These are phyloP conservation scores for Craterocephalus amniculus DNA, from an alignment of 2,797 vertebrate genomes.

Conservation along the genomic window DNA sequence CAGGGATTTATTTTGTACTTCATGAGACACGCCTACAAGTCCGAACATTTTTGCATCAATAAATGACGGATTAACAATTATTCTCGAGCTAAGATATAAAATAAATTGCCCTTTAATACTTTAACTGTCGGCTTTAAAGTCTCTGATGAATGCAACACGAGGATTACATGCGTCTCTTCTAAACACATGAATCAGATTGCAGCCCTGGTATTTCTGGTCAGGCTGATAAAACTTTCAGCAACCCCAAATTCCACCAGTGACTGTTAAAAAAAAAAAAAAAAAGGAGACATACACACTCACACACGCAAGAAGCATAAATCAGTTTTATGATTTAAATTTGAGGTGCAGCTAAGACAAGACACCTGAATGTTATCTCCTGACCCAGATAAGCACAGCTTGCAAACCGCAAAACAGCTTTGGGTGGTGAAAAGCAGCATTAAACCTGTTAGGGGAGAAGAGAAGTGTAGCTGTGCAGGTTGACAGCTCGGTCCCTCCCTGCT, in stretches of 20 bases:
- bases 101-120: background rate
- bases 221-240: background rate
- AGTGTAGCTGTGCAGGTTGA: constrained; percentile 59
- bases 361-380: background rate
- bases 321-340: background rate
- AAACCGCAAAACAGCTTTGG: constrained; percentile 16
- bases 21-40: background rate
- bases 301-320: background rate
- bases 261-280: background rate
- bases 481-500: constrained; percentile 73
- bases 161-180: background rate
- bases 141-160: background rate
- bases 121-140: background rate
- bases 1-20: background rate
- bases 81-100: background rate
- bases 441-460: constrained; percentile 55
- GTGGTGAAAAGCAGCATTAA: constrained; percentile 27
- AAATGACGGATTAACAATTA: background rate
- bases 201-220: constrained; percentile 22
- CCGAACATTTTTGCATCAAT: background rate
- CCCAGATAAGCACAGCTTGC: constrained; percentile 3
- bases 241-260: background rate
- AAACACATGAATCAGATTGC: background rate
- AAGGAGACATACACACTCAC: too few species aligned
- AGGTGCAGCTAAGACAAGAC: background rate